Conservation (phyloP, 1,140 invertebrate species). For the Saccostrea echinata region DNA sequence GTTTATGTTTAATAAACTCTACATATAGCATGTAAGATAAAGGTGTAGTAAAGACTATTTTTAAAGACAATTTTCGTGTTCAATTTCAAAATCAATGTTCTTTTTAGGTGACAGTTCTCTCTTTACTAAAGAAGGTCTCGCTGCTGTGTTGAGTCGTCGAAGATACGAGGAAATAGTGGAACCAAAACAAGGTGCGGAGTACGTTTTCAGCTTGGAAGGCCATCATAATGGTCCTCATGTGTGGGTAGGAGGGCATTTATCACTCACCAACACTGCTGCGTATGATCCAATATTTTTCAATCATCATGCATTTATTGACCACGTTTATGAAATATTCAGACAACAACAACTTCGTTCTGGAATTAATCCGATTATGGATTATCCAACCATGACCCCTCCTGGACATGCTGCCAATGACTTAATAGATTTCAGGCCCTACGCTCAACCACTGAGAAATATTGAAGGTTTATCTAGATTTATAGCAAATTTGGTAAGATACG, state of each 20-base stretch:
- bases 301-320: slow-evolving; percentile 78
- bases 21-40: too few relatives aligned
- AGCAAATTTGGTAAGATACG: slow-evolving; percentile 55
- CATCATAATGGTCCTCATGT: slow-evolving; percentile 59
- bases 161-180: slow-evolving; percentile 53
- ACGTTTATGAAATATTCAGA: slow-evolving; percentile 78
- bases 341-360: slow-evolving; percentile 16
- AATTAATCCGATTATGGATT: slow-evolving; percentile 22
- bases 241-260: slow-evolving; percentile 64
- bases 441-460: slow-evolving; percentile 54
- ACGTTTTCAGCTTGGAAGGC: slow-evolving; percentile 51
- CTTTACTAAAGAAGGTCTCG: slow-evolving; percentile 43
- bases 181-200: slow-evolving; percentile 45
- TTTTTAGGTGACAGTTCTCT: slow-evolving; percentile 1
- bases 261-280: slow-evolving; percentile 53
- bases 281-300: slow-evolving; percentile 64
- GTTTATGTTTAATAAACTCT: too few relatives aligned
- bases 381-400: background rate
- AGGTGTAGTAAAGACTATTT: too few relatives aligned
- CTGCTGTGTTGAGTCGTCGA: slow-evolving; percentile 45
- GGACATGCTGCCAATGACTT: background rate
- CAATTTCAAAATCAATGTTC: too few relatives aligned
- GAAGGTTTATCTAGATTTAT: slow-evolving; percentile 56
- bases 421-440: background rate
- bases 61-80: too few relatives aligned